Conservation (phyloP, 2,888 invertebrate genomes). For the Capitulum mitella region DNA sequence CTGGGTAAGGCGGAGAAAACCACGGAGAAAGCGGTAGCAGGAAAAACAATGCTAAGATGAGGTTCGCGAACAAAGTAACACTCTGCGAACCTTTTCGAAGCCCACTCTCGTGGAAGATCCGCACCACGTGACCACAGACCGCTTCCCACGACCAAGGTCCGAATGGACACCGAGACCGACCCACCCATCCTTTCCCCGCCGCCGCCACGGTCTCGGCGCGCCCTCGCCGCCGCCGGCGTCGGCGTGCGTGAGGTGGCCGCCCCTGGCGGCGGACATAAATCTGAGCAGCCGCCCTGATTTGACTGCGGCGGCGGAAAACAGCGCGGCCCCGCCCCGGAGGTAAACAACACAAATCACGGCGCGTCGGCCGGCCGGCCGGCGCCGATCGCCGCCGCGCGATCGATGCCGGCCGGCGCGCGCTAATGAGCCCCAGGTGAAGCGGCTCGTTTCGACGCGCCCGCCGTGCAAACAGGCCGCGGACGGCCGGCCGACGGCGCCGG, state of each 20-base stretch:
- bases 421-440: not conserved
- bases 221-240: not conserved
- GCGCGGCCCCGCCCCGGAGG: not conserved
- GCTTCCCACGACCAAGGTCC: too few species aligned
- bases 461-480: not conserved
- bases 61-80: too few species aligned
- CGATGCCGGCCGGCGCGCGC: not conserved
- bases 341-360: constrained; percentile 15
- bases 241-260: too few species aligned
- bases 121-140: too few species aligned
- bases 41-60: too few species aligned
- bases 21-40: too few species aligned
- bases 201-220: not conserved
- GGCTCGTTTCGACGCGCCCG: not conserved
- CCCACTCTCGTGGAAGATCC: too few species aligned
- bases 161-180: too few species aligned
- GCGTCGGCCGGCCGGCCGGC: not conserved
- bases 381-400: not conserved
- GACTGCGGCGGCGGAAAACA: constrained; percentile 7
- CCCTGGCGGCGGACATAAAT: constrained; percentile 8
- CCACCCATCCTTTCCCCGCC: too few species aligned
- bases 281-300: not conserved
- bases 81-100: too few species aligned
- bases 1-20: too few species aligned
- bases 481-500: not conserved